A percentile compares a stretch with the other conserved stretches of the same genome.
Evolutionary conservation across 2,797 vertebrate species (phyloP).

Genomic region (Pelochelys cantorii): DNA sequence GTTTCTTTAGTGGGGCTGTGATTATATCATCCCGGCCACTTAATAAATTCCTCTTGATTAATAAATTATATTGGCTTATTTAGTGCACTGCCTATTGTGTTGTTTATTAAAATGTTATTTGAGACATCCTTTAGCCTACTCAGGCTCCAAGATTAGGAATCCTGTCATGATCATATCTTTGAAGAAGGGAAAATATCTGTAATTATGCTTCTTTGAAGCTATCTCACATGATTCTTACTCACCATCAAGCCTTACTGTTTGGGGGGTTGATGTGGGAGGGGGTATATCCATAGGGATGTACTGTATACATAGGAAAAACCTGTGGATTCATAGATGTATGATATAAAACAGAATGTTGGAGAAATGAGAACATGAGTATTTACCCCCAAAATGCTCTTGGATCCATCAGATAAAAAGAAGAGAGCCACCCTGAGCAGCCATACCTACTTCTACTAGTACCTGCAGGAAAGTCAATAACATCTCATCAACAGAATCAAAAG

Average conservation of each 20-base stretch:
- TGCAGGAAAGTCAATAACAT: conserved; percentile 3
- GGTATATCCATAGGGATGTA: neutral
- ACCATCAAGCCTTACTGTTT: neutral
- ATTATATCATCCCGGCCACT: neutral
- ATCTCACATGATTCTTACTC: neutral
- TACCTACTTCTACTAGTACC: neutral
- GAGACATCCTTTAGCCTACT: neutral
- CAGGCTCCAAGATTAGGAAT: neutral
- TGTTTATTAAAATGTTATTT: neutral
- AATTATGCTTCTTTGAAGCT: neutral
- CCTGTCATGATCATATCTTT: neutral
- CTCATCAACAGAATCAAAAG: neutral
- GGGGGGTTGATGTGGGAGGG: neutral
- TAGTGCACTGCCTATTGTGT: neutral
- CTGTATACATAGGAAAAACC: neutral
- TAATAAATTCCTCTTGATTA: neutral
- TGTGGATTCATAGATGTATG: neutral
- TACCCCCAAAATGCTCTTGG: neutral
- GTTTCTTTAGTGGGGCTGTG: neutral
- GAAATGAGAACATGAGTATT: neutral
- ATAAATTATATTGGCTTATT: neutral
- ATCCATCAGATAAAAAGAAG: conserved; percentile 8
- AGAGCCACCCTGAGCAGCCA: neutral
- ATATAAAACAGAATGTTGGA: neutral
- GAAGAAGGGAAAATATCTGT: neutral